These are phyloP conservation scores for Myopa testacea DNA, from an alignment of 2,888 invertebrate species.

Conservation along the genomic window DNA sequence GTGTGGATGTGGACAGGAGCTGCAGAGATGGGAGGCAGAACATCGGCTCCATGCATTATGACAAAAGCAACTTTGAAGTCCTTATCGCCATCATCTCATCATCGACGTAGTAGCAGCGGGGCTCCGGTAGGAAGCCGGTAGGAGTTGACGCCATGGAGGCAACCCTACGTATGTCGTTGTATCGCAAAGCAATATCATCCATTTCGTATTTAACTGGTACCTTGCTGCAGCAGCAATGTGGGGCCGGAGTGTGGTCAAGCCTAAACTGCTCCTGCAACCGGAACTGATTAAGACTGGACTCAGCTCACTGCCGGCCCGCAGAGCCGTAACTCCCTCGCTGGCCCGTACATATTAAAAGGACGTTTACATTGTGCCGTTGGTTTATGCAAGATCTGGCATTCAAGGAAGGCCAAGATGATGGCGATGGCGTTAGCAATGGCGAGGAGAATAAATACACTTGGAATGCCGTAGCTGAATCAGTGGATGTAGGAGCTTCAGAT, in stretches of 20 bases:
- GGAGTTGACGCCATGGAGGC: conserved; percentile 21
- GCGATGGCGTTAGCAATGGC: conserved; percentile 27
- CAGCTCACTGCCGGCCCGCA: neutral
- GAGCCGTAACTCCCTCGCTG: neutral
- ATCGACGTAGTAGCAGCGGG: conserved; percentile 23
- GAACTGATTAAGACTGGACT: conserved; percentile 27
- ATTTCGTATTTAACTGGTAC: conserved; percentile 51
- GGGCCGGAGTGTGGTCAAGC: conserved; percentile 20
- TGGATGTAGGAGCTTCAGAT: conserved; percentile 1
- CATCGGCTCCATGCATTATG: conserved; percentile 6
- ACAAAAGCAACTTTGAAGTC: conserved; percentile 36
- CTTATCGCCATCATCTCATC: conserved; percentile 37
- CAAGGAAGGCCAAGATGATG: conserved; percentile 33
- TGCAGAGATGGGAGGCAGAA: conserved; percentile 6
- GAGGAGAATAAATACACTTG: conserved; percentile 2
- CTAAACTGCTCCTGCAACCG: conserved; percentile 13
- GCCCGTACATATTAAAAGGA: conserved; percentile 39
- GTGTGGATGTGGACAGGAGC: conserved; percentile 5
- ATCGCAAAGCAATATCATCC: conserved; percentile 49
- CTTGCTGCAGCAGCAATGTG: conserved; percentile 29
- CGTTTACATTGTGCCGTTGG: conserved; percentile 32
- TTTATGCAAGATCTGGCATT: conserved; percentile 24
- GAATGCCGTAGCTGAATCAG: neutral
- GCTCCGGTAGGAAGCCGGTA: neutral
- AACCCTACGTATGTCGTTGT: conserved; percentile 41